phyloP scores from a whole-genome alignment of 2,797 vertebrate genomes.

The Tinamus major region DNA sequence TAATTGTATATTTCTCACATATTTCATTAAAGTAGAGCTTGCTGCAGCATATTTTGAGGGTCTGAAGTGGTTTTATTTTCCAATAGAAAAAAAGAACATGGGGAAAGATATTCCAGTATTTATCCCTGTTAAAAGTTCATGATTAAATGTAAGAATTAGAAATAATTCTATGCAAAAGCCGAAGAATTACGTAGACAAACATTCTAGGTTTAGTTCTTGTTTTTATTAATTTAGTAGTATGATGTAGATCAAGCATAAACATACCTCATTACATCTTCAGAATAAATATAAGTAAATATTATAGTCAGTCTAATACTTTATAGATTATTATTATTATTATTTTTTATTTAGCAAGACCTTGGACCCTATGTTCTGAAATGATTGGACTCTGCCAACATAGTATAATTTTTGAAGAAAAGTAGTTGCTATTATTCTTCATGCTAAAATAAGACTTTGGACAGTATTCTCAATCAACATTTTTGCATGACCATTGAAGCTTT shows the following conservation, averaged over 20 bases:
- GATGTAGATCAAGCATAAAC: neutral
- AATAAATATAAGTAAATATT: neutral
- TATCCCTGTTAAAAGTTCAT: neutral
- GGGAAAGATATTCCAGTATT: neutral
- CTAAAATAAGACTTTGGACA: neutral
- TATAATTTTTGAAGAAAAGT: neutral
- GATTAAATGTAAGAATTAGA: neutral
- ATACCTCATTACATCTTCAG: rapidly evolving
- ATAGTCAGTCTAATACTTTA: neutral
- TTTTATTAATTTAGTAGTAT: neutral
- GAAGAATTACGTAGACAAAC: neutral
- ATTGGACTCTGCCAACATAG: neutral
- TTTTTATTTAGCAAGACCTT: neutral
- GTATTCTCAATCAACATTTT: neutral
- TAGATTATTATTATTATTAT: rapidly evolving
- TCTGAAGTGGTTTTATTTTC: neutral
- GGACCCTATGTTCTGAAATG: neutral
- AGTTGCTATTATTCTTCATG: neutral
- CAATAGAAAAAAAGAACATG: neutral
- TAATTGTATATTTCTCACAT: neutral
- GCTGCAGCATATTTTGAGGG: neutral
- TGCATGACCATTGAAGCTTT: neutral
- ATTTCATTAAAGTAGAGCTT: neutral
- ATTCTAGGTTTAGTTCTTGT: neutral
- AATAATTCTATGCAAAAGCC: neutral